A percentile compares a stretch with the other conserved stretches of the same genome.
phyloP scores from a whole-genome alignment of 1,140 invertebrate genomes.

The Philotrypesis tridentata region DNA sequence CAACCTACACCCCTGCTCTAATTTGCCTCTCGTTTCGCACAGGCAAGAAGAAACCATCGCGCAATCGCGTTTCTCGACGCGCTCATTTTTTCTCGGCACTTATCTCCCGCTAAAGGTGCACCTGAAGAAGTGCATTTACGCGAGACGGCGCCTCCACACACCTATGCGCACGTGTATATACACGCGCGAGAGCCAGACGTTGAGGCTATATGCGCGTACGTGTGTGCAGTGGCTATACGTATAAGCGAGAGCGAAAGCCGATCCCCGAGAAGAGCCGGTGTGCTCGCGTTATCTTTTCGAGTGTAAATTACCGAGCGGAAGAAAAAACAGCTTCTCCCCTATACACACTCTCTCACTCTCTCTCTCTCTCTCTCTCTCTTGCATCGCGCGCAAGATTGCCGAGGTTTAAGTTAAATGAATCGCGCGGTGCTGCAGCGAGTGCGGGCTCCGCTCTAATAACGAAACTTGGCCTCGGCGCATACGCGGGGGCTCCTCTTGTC shows the following conservation, averaged over 20 bases:
- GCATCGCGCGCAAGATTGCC: neutral
- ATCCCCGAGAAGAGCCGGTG: slow-evolving; percentile 30
- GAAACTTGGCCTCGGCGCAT: neutral
- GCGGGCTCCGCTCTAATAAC: neutral
- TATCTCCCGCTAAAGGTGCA: neutral
- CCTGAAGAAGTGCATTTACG: slow-evolving; percentile 10
- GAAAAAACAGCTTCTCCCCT: neutral
- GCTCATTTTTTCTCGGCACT: neutral
- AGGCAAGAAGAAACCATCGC: neutral
- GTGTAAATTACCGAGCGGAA: slow-evolving; percentile 50
- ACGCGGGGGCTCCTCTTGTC: neutral
- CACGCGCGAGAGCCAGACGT: too few relatives aligned
- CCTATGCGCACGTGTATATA: neutral
- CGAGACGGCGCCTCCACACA: neutral
- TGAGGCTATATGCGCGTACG: too few relatives aligned
- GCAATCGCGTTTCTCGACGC: neutral
- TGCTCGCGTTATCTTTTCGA: slow-evolving; percentile 34
- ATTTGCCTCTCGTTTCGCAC: neutral
- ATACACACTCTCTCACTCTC: neutral
- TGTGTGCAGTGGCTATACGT: too few relatives aligned
- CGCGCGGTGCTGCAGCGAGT: too few relatives aligned
- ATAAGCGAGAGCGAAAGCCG: neutral
- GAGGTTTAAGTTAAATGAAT: neutral
- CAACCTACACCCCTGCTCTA: neutral
- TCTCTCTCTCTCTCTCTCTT: too few relatives aligned